Evolutionary conservation across 2,113 vertebrate genomes (phyloP), one percentile per base, ranked within the genome.

Genomic region (Cebus imitator): DNA sequence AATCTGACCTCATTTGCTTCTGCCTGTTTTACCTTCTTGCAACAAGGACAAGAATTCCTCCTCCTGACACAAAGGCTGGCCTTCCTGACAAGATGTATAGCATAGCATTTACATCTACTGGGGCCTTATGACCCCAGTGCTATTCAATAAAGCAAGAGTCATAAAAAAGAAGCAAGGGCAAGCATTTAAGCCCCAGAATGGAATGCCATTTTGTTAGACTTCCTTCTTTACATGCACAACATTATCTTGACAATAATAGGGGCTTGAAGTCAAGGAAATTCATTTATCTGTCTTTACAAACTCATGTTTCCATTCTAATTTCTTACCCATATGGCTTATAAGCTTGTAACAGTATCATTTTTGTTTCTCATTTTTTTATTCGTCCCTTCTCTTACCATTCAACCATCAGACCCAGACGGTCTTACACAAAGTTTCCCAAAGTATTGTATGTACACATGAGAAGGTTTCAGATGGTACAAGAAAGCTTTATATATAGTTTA

Each of bases 221-320:
- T 73, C 37, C 55, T 92, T 94, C 89, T 81, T 75, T 32, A 84
- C 23, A 48, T 30, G 16, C 18, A 64, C 32, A 64, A 43, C 43
- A 43, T 85, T 40, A 35, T 43, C 75, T 57, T 64, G 66, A 78
- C 78, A 72, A 14, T 64, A 89, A 48, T n/a, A 64, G 32, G 23
- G 73, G 8, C 52, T 52, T 43, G 5, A 86, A 70, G 37, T 48
- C 93, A 97, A 92, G 84, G 83, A 95, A 94, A 92, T 21, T 52
- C 66, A 86, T 84, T 87, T 89, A n/a, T 89, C 75, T 96, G 35
- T 87, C 85, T 79, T 80, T 80, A 89, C 27, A 91, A 93, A 91
- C 52, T 80, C 48, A 4, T 12, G 43, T 61, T 86, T 93, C 35
- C n/a, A 35, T 84, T 96, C 58, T 93, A 61, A 88, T 68, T 88